A percentile compares a stretch with the other conserved stretches of the same genome.
Conservation (phyloP, 2,113 vertebrate species). For the Vombatus ursinus region DNA sequence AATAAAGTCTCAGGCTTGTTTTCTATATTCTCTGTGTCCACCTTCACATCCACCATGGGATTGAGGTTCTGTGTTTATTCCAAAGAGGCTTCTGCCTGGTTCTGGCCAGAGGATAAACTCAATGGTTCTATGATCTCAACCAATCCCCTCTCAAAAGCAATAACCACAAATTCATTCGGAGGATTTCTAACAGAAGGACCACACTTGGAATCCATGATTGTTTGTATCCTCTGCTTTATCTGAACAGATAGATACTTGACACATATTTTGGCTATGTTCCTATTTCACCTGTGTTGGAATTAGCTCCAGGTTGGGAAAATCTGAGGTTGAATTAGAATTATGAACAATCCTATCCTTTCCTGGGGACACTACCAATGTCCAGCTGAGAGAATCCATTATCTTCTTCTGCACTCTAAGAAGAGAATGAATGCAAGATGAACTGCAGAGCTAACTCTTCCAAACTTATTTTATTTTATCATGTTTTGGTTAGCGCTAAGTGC, state of each 20-base stretch:
- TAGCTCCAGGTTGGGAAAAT: background rate
- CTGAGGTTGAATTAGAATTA: background rate
- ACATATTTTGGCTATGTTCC: conserved; percentile 14
- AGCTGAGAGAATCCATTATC: background rate
- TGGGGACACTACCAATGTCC: background rate
- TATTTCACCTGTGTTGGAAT: conserved; percentile 2
- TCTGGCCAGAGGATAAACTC: conserved; percentile 83
- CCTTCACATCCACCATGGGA: conserved; percentile 95
- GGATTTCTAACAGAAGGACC: conserved; percentile 29
- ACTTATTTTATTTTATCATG: conserved; percentile 37
- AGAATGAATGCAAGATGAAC: conserved; percentile 6
- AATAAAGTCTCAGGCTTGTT: conserved; percentile 92
- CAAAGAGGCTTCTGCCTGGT: conserved; percentile 91
- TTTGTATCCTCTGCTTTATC: background rate
- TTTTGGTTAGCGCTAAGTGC: background rate
- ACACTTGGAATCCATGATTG: background rate
- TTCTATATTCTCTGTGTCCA: conserved; percentile 85
- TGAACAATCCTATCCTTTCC: background rate
- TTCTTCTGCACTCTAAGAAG: background rate
- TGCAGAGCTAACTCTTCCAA: background rate
- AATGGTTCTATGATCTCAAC: background rate
- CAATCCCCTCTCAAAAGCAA: background rate
- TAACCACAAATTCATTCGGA: background rate
- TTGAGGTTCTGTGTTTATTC: conserved; percentile 95
- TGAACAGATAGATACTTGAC: conserved; percentile 30